Percentiles rank a stretch among this genome's conserved stretches.
Conservation (phyloP, 1,140 invertebrate genomes). For the Eciton burchellii region DNA sequence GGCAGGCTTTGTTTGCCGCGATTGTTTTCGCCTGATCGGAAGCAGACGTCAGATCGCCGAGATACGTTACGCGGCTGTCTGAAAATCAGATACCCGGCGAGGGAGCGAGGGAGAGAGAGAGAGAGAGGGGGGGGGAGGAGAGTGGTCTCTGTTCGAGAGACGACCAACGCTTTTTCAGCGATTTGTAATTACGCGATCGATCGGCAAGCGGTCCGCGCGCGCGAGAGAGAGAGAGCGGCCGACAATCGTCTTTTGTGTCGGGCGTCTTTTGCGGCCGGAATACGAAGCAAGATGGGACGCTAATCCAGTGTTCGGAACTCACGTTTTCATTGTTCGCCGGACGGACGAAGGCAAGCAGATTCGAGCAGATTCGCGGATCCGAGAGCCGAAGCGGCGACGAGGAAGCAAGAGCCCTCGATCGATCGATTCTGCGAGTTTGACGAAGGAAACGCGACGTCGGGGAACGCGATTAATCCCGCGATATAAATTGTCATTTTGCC, state of each 20-base stretch:
- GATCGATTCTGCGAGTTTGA: conserved; percentile 7
- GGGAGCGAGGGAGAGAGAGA: neutral
- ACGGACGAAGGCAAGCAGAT: neutral
- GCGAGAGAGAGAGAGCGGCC: too few relatives aligned
- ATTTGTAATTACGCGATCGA: conserved; percentile 20
- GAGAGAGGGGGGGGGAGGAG: neutral
- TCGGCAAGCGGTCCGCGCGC: neutral
- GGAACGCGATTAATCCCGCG: conserved; percentile 15
- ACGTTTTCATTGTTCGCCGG: neutral
- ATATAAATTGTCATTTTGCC: conserved; percentile 52
- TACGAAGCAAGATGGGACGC: too few relatives aligned
- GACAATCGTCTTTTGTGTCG: conserved; percentile 9
- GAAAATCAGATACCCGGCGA: conserved; percentile 54
- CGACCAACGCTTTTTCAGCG: neutral
- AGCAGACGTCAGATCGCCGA: conserved; percentile 50
- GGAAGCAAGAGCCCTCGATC: conserved; percentile 13
- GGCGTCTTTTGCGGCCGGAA: neutral
- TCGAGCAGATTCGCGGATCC: too few relatives aligned
- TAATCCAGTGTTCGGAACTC: neutral
- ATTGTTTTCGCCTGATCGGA: conserved; percentile 57
- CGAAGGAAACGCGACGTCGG: neutral
- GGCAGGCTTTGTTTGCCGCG: conserved; percentile 17
- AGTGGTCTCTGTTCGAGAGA: neutral
- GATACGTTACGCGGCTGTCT: neutral
- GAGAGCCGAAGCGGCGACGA: too few relatives aligned